Conservation (phyloP, 2,888 invertebrate species). For the Pilophorus perplexus region DNA sequence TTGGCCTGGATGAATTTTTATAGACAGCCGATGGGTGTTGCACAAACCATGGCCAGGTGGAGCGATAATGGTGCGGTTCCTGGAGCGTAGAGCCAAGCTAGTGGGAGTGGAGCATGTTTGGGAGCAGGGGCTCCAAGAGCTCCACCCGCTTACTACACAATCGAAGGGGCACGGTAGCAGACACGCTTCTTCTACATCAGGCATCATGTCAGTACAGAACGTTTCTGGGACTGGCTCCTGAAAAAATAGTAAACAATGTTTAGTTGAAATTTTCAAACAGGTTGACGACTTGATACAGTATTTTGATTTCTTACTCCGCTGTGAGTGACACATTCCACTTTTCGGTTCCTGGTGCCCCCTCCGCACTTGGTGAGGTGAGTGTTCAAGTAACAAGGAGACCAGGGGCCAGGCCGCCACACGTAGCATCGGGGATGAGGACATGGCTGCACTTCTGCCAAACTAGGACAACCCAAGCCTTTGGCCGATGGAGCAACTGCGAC, state of each 20-base stretch:
- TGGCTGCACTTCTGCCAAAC: conserved; percentile 59
- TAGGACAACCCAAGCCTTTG: conserved; percentile 53
- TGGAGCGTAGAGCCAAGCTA: conserved; percentile 50
- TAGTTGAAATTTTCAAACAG: not conserved
- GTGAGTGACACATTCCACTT: conserved; percentile 59
- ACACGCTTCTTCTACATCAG: conserved; percentile 59
- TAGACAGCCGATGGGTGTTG: too few species aligned
- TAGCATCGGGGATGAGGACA: conserved; percentile 58
- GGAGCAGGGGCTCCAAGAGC: conserved; percentile 58
- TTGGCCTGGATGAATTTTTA: not conserved
- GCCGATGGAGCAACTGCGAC: conserved; percentile 52
- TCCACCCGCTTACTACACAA: conserved; percentile 66
- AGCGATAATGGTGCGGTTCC: conserved; percentile 52
- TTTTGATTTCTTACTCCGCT: conserved; percentile 55
- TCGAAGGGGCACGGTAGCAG: conserved; percentile 66
- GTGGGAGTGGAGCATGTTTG: conserved; percentile 51
- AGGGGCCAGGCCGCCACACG: conserved; percentile 57
- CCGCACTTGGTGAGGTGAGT: conserved; percentile 57
- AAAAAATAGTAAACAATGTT: too few species aligned
- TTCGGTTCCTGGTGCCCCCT: conserved; percentile 59
- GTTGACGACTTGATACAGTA: not conserved
- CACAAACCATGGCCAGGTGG: conserved; percentile 52
- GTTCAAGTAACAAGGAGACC: conserved; percentile 56
- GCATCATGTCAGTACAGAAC: conserved; percentile 56
- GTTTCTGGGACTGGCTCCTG: conserved; percentile 58